Base-by-base conservation (phyloP, 2,888 invertebrate species). In the Phania funesta region DNA sequence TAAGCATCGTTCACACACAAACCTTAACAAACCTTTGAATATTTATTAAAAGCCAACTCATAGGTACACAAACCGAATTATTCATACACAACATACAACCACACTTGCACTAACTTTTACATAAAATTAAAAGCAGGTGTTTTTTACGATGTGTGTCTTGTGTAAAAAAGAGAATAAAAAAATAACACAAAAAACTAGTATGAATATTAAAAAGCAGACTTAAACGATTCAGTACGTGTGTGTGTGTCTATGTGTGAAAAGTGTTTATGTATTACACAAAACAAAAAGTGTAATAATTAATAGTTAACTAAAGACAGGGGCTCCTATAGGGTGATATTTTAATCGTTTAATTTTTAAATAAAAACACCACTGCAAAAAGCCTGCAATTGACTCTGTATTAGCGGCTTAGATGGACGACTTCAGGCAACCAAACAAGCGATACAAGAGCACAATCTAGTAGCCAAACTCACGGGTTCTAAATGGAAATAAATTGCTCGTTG, bases 101-200 rank as follows among this genome's bases (percentile, higher is more conserved):
- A 56, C 13, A 44, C n/a, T 29, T 18, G 1, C 46, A 48, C 13
- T 48, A 74, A 64, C 44, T 74, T 74, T 74, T 74, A 78, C 29
- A 82, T 68, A 74, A 82, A 78, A 78, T 74, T 82, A 74, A 78
- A 82, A 82, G 82, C 82, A 82, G 82, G 82, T 82, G 82, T 78
- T 82, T 82, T 77, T 82, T 74, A 82, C 68, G 74, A 78, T 64
- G 78, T 78, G 74, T 82, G 46, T 68, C 26, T 38, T 44, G 50
- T 58, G 48, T 48, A 22, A 5, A 74, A 48, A 70, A 58, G 56
- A 58, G n/a, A 6, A 7, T 13, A 38, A 35, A 22, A 56, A 26
- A 62, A 46, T 46, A 65, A n/a, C 7, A 13, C n/a, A n/a, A n/a
- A 11, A 50, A 67, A 60, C 32, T 44, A 48, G 58, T 41, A 60